Percentiles rank a stretch among this genome's conserved stretches.
Evolutionary conservation across 2,113 vertebrate genomes (phyloP).

Genomic region (Oplegnathus fasciatus): DNA sequence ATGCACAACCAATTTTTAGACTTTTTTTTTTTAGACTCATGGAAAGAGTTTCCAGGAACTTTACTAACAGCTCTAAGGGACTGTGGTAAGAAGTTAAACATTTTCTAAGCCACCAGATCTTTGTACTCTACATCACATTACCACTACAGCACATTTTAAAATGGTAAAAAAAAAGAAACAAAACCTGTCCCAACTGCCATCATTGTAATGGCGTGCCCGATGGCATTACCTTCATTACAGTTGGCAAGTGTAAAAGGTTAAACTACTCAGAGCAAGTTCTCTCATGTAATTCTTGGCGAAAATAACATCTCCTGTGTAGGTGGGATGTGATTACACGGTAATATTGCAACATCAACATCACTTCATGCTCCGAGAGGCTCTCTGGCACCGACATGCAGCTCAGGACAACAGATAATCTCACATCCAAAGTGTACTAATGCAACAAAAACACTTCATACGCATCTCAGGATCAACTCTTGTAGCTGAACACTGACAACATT

Average conservation of each 20-base stretch:
- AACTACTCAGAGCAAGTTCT: neutral
- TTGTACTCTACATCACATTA: neutral
- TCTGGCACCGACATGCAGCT: neutral
- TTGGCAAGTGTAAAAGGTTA: neutral
- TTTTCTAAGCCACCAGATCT: neutral
- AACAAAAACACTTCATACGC: neutral
- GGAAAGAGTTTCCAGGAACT: neutral
- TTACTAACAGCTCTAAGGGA: neutral
- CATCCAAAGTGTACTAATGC: neutral
- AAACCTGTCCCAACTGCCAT: neutral
- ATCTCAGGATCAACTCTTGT: neutral
- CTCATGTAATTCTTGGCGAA: neutral
- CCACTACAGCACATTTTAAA: neutral
- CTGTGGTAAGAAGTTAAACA: neutral
- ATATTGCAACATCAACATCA: neutral
- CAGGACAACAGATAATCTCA: neutral
- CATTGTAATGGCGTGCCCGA: neutral
- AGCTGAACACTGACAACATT: no score
- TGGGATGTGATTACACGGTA: neutral
- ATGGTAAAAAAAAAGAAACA: neutral
- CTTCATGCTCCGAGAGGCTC: neutral
- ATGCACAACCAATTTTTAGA: neutral
- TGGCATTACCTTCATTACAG: neutral
- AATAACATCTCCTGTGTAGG: neutral
- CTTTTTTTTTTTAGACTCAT: neutral